These are phyloP conservation scores for Setophaga kirtlandii DNA, from an alignment of 2,113 vertebrate genomes.

Conservation along the genomic window DNA sequence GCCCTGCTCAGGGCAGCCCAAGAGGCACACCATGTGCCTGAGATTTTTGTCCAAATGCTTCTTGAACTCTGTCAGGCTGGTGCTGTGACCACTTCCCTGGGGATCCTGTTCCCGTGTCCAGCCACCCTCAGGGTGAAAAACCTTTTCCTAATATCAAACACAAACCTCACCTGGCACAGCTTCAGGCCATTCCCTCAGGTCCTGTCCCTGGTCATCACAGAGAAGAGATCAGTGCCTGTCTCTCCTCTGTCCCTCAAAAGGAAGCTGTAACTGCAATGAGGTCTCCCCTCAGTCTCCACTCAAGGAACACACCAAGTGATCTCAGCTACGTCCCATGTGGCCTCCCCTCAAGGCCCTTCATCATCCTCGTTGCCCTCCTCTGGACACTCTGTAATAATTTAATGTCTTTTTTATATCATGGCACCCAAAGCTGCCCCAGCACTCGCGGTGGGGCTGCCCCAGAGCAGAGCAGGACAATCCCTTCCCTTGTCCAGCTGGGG, in stretches of 20 bases:
- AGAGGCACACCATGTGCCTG: background rate
- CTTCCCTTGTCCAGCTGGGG: fast-evolving
- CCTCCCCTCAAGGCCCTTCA: background rate
- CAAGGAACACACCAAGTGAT: background rate
- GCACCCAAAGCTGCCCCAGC: background rate
- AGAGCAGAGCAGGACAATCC: background rate
- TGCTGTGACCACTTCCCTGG: background rate
- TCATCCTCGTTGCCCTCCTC: fast-evolving
- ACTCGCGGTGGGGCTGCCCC: fast-evolving
- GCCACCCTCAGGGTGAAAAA: fast-evolving
- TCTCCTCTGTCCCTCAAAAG: background rate
- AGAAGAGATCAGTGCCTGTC: background rate
- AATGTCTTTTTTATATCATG: background rate
- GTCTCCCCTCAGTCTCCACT: background rate
- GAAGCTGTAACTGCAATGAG: background rate
- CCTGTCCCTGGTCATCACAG: background rate
- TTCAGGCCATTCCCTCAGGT: background rate
- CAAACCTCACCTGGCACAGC: fast-evolving
- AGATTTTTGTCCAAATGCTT: fast-evolving
- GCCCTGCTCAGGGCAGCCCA: too few species aligned
- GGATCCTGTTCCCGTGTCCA: background rate
- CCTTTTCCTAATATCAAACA: background rate
- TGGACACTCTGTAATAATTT: background rate
- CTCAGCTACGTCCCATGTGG: fast-evolving
- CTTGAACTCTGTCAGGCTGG: background rate